Conservation (phyloP, 2,113 vertebrate genomes). For the Nesoenas mayeri region DNA sequence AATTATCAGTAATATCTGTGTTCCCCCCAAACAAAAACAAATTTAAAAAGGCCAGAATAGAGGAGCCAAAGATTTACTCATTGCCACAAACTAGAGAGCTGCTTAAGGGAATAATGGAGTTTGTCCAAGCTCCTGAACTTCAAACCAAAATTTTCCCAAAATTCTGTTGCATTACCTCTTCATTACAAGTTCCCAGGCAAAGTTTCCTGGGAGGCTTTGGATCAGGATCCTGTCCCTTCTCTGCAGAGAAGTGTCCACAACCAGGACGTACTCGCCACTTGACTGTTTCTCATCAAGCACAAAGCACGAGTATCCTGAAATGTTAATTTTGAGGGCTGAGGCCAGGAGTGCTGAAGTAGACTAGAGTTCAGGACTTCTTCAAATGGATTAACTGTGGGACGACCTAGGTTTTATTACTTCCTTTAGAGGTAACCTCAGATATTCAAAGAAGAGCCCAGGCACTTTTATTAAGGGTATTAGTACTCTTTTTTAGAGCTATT, state of each 20-base stretch:
- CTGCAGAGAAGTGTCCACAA: neutral
- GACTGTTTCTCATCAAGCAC: neutral
- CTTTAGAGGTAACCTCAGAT: neutral
- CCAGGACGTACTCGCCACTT: neutral
- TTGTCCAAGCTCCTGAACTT: neutral
- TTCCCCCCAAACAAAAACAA: neutral
- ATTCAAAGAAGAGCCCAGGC: neutral
- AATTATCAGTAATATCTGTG: neutral
- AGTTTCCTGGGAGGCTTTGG: neutral
- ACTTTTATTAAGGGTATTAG: neutral
- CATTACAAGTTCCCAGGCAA: neutral
- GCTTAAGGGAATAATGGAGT: neutral
- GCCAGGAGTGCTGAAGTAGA: neutral
- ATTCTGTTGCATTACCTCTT: neutral
- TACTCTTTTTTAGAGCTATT: neutral
- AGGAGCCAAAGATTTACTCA: neutral
- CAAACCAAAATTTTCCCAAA: neutral
- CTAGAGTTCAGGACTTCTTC: neutral
- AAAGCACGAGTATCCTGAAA: neutral
- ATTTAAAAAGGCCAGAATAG: neutral
- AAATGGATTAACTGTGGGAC: neutral
- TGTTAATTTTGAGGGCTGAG: neutral
- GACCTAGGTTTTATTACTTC: neutral
- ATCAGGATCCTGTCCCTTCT: neutral
- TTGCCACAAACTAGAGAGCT: neutral